Evolutionary conservation across 2,888 invertebrate species (phyloP), one percentile per base, ranked within the genome.

Genomic region (Ellobium chinense): DNA sequence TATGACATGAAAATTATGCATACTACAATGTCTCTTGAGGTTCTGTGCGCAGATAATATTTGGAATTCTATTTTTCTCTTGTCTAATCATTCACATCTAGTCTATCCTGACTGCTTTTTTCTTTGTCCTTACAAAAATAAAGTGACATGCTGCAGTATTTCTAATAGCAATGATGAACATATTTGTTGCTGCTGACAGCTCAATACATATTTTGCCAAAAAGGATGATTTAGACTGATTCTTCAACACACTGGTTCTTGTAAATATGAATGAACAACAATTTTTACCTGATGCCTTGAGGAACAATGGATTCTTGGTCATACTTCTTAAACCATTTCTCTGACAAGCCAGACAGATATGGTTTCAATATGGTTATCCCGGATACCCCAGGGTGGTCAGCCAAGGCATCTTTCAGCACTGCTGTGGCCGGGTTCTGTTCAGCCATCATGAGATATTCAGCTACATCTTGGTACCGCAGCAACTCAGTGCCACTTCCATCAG

Each of bases 401-500:
- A 93, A 84, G 4, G 89, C 88, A 75, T 93, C 92, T 83, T 89
- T 88, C 31, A 92, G 85, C 34, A 93, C 89, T 27, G 92, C 92
- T 12, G 91, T 89, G 14, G 87, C 88, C 18, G 89, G 90, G 83
- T 92, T 92, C 73, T 90, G 87, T 74, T 93, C 93, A 0, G 92
- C 89, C 31, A 84, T 79, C 2, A 86, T 85, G 4, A 93, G 77
- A 85, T 91, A 93, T 65, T 91, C 91, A 3, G 91, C 89, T 0
- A 93, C 86, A 82, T 92, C 92, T 82, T 82, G 89, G 81, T 89
- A 92, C 18, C 92, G 83, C 66, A 91, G 85, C 56, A 93, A 83
- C 83, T 93, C 92, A 0, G 89, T 91, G 5, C 92, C 93, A 82
- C 91, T 91, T 4, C 92, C 92, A 83, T 92, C 91, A 29, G 87